Percentiles rank a stretch among this genome's conserved stretches.
Evolutionary conservation across 2,113 vertebrate species (phyloP).

Genomic region (Myodes glareolus): DNA sequence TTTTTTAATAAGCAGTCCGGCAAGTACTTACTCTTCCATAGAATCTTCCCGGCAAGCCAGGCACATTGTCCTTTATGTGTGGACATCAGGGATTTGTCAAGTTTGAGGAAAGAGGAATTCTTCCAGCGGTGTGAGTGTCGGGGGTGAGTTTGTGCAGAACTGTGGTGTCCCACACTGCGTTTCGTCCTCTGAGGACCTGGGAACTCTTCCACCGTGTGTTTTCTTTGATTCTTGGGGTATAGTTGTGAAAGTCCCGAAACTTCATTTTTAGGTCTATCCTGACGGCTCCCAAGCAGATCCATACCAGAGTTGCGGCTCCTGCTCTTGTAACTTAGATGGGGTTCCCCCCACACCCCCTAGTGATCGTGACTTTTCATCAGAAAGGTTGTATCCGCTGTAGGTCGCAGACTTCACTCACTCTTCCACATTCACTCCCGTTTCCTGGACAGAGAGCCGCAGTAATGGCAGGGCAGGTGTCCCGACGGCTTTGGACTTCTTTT

Average conservation of each 20-base stretch:
- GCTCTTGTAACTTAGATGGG: not conserved
- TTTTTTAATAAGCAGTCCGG: conserved; percentile 61
- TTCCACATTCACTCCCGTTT: not conserved
- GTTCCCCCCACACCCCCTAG: not conserved
- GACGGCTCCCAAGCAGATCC: not conserved
- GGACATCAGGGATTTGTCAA: conserved; percentile 61
- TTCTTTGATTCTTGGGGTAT: conserved; percentile 20
- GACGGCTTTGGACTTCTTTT: not conserved
- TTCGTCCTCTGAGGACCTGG: not conserved
- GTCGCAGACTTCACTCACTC: not conserved
- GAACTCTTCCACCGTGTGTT: not conserved
- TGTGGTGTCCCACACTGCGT: not conserved
- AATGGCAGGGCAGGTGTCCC: not conserved
- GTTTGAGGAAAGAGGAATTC: conserved; percentile 34
- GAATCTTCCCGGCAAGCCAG: conserved; percentile 62
- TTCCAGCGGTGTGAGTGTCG: conserved; percentile 30
- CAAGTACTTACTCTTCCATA: conserved; percentile 46
- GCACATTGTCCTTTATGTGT: conserved; percentile 46
- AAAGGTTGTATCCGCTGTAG: not conserved
- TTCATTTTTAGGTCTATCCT: not conserved
- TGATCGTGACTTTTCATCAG: not conserved
- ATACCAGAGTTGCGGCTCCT: not conserved
- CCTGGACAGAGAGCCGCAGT: not conserved
- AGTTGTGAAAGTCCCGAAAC: not conserved
- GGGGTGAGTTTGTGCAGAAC: not conserved